Conservation (phyloP, 1,140 invertebrate species). For the Drosophila asahinai region DNA sequence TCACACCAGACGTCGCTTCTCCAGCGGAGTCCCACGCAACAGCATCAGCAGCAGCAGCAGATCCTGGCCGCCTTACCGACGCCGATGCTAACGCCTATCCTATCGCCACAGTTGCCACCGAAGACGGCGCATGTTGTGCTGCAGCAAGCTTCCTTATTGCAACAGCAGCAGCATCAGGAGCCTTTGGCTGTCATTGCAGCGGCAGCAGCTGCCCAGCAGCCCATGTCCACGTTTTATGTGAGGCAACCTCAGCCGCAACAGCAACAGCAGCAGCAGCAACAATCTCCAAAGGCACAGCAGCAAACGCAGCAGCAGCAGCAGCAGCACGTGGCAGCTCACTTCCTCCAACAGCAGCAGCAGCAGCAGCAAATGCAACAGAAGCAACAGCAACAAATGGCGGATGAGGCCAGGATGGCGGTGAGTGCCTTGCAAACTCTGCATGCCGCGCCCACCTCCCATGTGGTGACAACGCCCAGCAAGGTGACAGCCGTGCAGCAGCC, state of each 20-base stretch:
- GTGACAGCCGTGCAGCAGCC: constrained; percentile 34
- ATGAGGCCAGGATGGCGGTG: constrained; percentile 71
- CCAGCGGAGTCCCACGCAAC: constrained; percentile 65
- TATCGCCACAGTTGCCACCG: constrained; percentile 64
- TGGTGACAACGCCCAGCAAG: constrained; percentile 42
- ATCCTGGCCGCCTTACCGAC: constrained; percentile 68
- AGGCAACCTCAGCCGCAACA: constrained; percentile 51
- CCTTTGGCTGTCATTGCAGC: constrained; percentile 67
- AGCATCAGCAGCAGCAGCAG: constrained; percentile 59
- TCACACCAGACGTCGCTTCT: constrained; percentile 58
- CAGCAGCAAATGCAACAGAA: constrained; percentile 18
- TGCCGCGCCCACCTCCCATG: constrained; percentile 58
- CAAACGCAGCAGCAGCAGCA: constrained; percentile 26
- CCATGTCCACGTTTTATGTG: constrained; percentile 54
- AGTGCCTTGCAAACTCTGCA: constrained; percentile 70
- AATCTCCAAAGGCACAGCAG: constrained; percentile 37
- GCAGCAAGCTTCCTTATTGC: constrained; percentile 44
- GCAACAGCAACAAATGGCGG: constrained; percentile 57
- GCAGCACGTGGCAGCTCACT: constrained; percentile 13
- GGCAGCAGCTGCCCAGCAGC: constrained; percentile 55
- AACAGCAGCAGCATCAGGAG: constrained; percentile 55
- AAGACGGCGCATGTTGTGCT: constrained; percentile 23
- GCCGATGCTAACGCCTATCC: constrained; percentile 56
- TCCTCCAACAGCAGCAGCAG: constrained; percentile 29
- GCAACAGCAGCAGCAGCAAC: constrained; percentile 19